These are phyloP conservation scores for Drosophila nannoptera DNA, from an alignment of 1,140 invertebrate genomes.

Conservation along the genomic window DNA sequence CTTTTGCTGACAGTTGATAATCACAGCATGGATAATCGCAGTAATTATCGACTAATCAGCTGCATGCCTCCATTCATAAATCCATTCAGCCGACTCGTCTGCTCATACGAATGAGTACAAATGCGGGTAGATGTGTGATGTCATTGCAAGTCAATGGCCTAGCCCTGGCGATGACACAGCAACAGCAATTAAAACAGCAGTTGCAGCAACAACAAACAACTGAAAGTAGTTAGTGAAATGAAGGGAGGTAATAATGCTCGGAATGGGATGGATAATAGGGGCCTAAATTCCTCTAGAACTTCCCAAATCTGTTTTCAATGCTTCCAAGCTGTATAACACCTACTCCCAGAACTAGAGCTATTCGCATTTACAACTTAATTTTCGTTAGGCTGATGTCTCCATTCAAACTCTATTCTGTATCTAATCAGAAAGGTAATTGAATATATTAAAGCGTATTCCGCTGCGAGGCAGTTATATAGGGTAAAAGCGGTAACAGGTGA, in stretches of 20 bases:
- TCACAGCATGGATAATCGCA: constrained; percentile 20
- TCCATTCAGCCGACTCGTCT: constrained; percentile 36
- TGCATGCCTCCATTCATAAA: constrained; percentile 37
- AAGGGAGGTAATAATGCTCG: constrained; percentile 25
- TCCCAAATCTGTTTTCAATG: too few species aligned
- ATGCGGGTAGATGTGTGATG: constrained; percentile 33
- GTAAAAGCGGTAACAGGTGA: too few species aligned
- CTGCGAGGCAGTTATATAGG: too few species aligned
- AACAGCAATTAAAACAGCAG: constrained; percentile 23
- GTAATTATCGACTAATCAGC: neutral
- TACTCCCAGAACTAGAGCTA: too few species aligned
- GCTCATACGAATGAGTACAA: constrained; percentile 1
- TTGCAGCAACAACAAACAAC: constrained; percentile 15
- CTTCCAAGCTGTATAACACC: too few species aligned
- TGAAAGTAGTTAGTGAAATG: constrained; percentile 27
- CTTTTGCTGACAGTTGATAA: constrained; percentile 53
- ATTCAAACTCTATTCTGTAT: too few species aligned
- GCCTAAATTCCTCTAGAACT: too few species aligned
- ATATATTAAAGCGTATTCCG: too few species aligned
- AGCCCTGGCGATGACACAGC: constrained; percentile 36
- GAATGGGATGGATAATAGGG: constrained; percentile 9
- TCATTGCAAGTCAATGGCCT: constrained; percentile 50
- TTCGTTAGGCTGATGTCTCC: too few species aligned
- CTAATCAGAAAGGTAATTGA: too few species aligned
- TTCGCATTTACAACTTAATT: too few species aligned